Percentiles rank a stretch among this genome's conserved stretches.
phyloP scores from a whole-genome alignment of 2,113 vertebrate genomes.

The Onychostruthus taczanowskii region DNA sequence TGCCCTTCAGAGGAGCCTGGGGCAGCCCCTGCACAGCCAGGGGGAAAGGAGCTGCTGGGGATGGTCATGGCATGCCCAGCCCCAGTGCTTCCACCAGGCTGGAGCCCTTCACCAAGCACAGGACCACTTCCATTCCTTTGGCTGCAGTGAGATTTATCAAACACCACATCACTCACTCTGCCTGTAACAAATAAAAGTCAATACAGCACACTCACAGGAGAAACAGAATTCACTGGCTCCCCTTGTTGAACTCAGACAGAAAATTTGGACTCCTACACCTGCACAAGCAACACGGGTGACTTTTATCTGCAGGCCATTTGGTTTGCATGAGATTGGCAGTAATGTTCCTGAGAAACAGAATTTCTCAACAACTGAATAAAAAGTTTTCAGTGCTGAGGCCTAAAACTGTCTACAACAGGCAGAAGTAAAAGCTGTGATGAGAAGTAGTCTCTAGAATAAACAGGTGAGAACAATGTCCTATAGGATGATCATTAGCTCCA shows the following conservation, averaged over 20 bases:
- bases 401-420: background rate
- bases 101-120: background rate
- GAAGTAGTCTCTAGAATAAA: background rate
- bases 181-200: background rate
- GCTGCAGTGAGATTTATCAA: background rate
- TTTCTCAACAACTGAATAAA: background rate
- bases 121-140: background rate
- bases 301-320: background rate
- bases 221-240: background rate
- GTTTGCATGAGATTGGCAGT: background rate
- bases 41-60: background rate
- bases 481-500: background rate
- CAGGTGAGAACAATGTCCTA: background rate
- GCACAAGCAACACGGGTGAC: background rate
- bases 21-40: background rate
- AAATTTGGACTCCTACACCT: background rate
- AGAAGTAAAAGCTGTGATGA: background rate
- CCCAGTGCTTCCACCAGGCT: background rate
- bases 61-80: rapidly evolving
- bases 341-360: background rate
- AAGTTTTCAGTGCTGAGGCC: background rate
- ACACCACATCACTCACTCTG: background rate
- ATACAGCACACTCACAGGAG: background rate
- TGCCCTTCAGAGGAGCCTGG: background rate
- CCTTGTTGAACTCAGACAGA: background rate